A percentile compares a stretch with the other conserved stretches of the same genome.
Evolutionary conservation across 2,797 vertebrate genomes (phyloP).

Genomic region (Mormyrops attenuatus): DNA sequence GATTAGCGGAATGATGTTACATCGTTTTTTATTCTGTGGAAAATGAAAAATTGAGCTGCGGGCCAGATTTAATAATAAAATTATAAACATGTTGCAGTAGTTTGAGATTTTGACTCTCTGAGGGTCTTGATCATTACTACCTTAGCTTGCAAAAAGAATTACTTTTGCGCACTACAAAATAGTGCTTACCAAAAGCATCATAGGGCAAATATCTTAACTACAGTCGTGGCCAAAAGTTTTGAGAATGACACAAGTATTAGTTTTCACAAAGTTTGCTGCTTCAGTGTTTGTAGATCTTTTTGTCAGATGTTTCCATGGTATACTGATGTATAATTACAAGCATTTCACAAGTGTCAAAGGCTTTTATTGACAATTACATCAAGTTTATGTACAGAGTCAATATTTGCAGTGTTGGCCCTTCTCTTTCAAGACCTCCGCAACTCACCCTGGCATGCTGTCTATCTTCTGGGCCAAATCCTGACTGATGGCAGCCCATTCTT

Average conservation of each 20-base stretch:
- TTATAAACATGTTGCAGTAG: not conserved
- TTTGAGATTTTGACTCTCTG: not conserved
- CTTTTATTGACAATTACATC: no score
- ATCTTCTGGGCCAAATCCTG: no score
- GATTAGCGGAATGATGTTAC: not conserved
- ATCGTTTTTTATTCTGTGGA: conserved; percentile 2
- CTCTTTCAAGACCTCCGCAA: not conserved
- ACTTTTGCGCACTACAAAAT: not conserved
- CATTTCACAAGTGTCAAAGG: not conserved
- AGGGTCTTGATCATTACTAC: not conserved
- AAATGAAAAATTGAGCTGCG: not conserved
- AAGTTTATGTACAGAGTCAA: no score
- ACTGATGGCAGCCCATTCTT: no score
- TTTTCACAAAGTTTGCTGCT: not conserved
- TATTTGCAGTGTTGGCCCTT: not conserved
- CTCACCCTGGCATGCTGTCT: no score
- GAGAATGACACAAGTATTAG: not conserved
- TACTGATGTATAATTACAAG: not conserved
- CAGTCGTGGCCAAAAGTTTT: not conserved
- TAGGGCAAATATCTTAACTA: not conserved
- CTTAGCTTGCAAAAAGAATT: not conserved
- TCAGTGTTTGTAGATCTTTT: not conserved
- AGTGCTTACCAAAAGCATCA: not conserved
- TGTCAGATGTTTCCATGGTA: not conserved
- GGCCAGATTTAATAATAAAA: not conserved